These are phyloP conservation scores for Amphiduros pacificus DNA, from an alignment of 2,888 invertebrate species.

Conservation along the genomic window DNA sequence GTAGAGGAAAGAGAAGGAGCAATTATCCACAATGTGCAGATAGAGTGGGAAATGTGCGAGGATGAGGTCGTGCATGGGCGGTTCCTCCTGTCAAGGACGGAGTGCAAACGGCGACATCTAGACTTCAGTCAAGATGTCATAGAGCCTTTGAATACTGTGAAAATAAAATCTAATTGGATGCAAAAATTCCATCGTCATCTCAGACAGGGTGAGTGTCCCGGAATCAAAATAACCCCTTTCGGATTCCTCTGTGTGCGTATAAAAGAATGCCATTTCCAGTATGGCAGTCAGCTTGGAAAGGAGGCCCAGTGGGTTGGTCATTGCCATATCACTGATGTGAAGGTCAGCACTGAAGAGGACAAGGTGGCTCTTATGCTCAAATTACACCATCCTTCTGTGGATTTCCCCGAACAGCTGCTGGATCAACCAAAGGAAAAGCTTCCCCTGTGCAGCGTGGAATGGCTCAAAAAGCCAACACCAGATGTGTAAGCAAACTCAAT, in stretches of 20 bases:
- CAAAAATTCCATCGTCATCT: not conserved
- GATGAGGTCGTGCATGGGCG: not conserved
- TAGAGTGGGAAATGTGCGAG: not conserved
- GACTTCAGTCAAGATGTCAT: not conserved
- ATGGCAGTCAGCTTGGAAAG: not conserved
- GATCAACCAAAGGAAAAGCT: no score
- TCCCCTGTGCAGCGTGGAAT: not conserved
- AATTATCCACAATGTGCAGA: constrained; percentile 1
- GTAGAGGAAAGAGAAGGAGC: not conserved
- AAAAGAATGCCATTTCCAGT: not conserved
- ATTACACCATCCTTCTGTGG: not conserved
- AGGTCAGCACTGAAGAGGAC: not conserved
- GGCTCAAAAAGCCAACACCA: not conserved
- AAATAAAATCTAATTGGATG: not conserved
- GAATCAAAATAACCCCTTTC: not conserved
- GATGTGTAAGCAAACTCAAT: constrained; percentile 1
- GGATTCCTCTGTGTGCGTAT: not conserved
- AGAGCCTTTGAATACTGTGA: not conserved
- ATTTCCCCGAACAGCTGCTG: not conserved
- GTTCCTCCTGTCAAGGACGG: not conserved
- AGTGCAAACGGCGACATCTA: not conserved
- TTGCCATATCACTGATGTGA: not conserved
- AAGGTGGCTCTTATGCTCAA: not conserved
- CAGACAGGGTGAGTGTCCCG: not conserved
- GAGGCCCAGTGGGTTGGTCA: not conserved